These are phyloP conservation scores for Pammene fasciana DNA, from an alignment of 2,888 invertebrate genomes.

Conservation along the genomic window DNA sequence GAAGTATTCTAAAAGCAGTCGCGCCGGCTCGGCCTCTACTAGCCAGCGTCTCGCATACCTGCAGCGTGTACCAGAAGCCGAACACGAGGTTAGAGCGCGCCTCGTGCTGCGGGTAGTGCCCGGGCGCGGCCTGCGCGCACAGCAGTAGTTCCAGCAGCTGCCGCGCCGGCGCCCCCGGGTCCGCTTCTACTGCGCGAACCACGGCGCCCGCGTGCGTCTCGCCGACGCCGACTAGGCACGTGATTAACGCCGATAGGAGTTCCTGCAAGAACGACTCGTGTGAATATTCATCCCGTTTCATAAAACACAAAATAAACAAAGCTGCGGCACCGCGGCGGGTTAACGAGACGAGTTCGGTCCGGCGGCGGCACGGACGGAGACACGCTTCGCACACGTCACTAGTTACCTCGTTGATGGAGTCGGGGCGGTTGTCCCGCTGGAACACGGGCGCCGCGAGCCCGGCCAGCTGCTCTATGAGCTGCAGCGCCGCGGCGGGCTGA, in stretches of 20 bases:
- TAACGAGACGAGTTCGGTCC: constrained; percentile 57
- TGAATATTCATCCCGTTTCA: constrained; percentile 61
- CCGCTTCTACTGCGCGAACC: constrained; percentile 59
- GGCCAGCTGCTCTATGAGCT: constrained; percentile 63
- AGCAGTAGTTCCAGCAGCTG: constrained; percentile 89
- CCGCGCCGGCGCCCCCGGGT: constrained; percentile 50
- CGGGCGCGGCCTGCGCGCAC: constrained; percentile 89
- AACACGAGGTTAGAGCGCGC: constrained; percentile 92
- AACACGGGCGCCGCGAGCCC: constrained; percentile 68
- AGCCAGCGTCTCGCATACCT: constrained; percentile 79
- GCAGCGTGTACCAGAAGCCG: constrained; percentile 96
- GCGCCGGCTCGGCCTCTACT: too few relatives aligned
- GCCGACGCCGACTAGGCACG: constrained; percentile 86
- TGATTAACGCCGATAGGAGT: constrained; percentile 86
- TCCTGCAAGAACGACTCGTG: constrained; percentile 79
- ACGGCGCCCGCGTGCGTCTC: constrained; percentile 86
- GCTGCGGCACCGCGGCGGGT: constrained; percentile 68
- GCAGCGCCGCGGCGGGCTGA: constrained; percentile 61
- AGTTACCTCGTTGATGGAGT: constrained; percentile 73
- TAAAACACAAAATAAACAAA: too few relatives aligned
- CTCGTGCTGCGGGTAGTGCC: constrained; percentile 94
- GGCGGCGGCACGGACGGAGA: too few relatives aligned
- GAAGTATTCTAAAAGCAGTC: too few relatives aligned
- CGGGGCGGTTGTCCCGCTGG: constrained; percentile 68
- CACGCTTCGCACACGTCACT: too few relatives aligned